phyloP scores from a whole-genome alignment of 2,797 vertebrate genomes.

The Bryconaethiops microstoma region DNA sequence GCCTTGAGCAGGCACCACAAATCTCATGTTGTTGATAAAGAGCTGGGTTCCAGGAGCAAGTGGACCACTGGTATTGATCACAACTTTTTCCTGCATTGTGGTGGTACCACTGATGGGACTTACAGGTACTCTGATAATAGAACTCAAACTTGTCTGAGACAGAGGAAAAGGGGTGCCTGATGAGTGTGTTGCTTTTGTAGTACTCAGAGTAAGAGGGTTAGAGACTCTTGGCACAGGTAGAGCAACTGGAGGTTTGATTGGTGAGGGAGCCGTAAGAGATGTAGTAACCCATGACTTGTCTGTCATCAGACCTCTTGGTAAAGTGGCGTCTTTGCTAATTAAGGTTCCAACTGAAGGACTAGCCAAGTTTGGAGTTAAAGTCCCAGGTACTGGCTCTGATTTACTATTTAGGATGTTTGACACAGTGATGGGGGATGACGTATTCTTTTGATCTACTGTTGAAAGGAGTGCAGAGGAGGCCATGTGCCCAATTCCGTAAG shows the following conservation, averaged over 20 bases:
- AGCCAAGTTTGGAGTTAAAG: slow-evolving; percentile 44
- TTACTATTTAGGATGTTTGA: slow-evolving; percentile 55
- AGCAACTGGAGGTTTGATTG: slow-evolving; percentile 45
- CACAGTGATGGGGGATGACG: slow-evolving; percentile 65
- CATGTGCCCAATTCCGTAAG: slow-evolving; percentile 84
- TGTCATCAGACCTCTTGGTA: slow-evolving; percentile 44
- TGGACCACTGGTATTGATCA: slow-evolving; percentile 90
- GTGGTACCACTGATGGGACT: slow-evolving; percentile 74
- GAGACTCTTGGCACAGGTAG: slow-evolving; percentile 45
- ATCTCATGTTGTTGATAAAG: slow-evolving; percentile 88
- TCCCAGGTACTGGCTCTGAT: slow-evolving; percentile 46
- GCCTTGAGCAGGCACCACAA: slow-evolving; percentile 93
- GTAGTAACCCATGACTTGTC: slow-evolving; percentile 46
- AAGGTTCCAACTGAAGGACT: slow-evolving; percentile 49
- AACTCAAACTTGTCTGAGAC: slow-evolving; percentile 61
- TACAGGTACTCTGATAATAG: slow-evolving; percentile 61
- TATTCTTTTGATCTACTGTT: slow-evolving; percentile 71
- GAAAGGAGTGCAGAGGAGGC: slow-evolving; percentile 83
- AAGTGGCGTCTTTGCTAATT: slow-evolving; percentile 56
- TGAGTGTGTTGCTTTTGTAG: slow-evolving; percentile 64
- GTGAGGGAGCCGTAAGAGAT: slow-evolving; percentile 39
- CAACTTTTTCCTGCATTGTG: slow-evolving; percentile 88
- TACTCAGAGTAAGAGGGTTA: slow-evolving; percentile 53
- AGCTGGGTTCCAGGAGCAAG: slow-evolving; percentile 95
- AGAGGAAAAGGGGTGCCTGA: slow-evolving; percentile 50